These are phyloP conservation scores for Lagenorhynchus albirostris DNA, from an alignment of 2,113 vertebrate genomes.

Conservation along the genomic window DNA sequence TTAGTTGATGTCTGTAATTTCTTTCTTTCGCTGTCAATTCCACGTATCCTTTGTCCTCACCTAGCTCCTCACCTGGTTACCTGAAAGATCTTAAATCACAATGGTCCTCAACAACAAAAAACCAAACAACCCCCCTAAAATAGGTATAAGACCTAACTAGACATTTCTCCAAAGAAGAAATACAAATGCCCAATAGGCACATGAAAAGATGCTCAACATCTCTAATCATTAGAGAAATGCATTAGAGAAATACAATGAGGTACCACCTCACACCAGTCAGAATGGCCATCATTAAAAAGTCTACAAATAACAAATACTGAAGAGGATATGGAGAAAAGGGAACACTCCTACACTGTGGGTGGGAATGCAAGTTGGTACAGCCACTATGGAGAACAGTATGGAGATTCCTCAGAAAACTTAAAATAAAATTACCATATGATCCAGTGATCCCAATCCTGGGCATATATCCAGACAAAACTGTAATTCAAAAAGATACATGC, in stretches of 20 bases:
- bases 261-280: background rate
- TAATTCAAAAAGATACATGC: background rate
- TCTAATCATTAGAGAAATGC: background rate
- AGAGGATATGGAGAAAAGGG: background rate
- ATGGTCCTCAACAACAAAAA: background rate
- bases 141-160: background rate
- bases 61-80: background rate
- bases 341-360: background rate
- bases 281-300: background rate
- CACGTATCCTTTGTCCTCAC: background rate
- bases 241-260: background rate
- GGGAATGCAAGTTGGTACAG: background rate
- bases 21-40: background rate
- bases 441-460: background rate
- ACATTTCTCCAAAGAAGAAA: background rate
- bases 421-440: background rate
- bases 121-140: background rate
- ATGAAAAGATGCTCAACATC: background rate
- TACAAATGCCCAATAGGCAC: background rate
- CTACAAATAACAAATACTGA: background rate
- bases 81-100: background rate
- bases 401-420: background rate
- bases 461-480: background rate
- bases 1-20: background rate
- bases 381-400: background rate